A percentile compares a stretch with the other conserved stretches of the same genome.
Conservation (phyloP, 2,113 vertebrate genomes). For the Shinisaurus crocodilurus region DNA sequence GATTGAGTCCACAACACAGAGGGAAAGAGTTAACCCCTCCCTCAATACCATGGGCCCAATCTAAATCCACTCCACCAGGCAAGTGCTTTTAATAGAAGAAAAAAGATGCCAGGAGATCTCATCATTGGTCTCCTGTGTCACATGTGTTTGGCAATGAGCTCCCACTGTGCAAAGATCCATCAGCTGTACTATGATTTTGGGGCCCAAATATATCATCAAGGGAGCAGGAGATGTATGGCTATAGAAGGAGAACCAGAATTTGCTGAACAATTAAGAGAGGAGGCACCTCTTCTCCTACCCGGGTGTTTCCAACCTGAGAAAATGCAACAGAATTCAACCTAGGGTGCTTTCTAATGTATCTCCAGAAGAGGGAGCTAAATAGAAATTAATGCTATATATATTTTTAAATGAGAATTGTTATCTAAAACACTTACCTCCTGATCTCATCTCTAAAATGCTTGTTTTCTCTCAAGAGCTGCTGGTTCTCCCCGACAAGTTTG, state of each 20-base stretch:
- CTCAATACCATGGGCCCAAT: not conserved
- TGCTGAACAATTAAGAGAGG: not conserved
- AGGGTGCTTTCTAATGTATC: not conserved
- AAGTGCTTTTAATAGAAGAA: not conserved
- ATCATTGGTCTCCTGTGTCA: not conserved
- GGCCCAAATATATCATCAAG: not conserved
- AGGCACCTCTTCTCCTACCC: no score
- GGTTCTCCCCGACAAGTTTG: slow-evolving; percentile 20
- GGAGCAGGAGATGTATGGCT: not conserved
- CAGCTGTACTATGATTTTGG: not conserved
- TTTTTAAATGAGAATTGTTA: not conserved
- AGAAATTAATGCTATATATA: not conserved
- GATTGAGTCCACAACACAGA: not conserved
- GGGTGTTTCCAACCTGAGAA: not conserved
- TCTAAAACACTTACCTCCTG: not conserved
- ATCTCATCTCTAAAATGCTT: not conserved
- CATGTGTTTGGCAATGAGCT: not conserved
- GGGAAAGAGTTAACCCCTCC: not conserved
- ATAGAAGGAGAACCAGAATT: not conserved
- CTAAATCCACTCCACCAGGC: not conserved
- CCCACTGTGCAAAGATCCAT: not conserved
- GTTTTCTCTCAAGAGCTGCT: not conserved
- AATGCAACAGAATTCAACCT: not conserved
- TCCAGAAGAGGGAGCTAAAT: slow-evolving; percentile 13
- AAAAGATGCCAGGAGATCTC: not conserved